Evolutionary conservation across 1,140 invertebrate genomes (phyloP), one percentile per base, ranked within the genome.

Genomic region (Zophobas morio): DNA sequence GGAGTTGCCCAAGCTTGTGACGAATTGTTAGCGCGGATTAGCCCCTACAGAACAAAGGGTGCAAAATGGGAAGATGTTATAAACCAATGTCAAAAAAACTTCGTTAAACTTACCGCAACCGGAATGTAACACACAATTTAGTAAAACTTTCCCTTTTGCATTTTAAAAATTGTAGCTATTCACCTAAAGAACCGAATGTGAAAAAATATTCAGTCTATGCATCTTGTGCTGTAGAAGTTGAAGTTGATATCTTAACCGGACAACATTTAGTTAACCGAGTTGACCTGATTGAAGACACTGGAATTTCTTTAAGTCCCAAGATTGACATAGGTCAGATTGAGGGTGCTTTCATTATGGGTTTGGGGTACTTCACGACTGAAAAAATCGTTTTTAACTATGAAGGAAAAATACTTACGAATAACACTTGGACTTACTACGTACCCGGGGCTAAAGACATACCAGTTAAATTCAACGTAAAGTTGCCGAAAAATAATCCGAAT

Each of bases 281-380:
- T 0, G 94, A 96, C 84, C 83, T 96, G 36, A 82, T 94, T 4
- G 93, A 95, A 86, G 95, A 96, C 83, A 90, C 90, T 1, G 94
- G 94, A 0, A 20, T 20, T 75, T 94, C 93, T 85, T 81, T 95
- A 63, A 95, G 90, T 85, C 94, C 94, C 0, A 86, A 91, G 75
- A 87, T 96, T 36, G 96, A 98, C 84, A 88, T 97, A n/a, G 96
- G 96, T 34, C 96, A 98, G 88, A 86, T 91, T 1, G 96, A 97
- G 89, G 96, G 95, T 1, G 93, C 93, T 0, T 95, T 95, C 84
- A 87, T 96, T 0, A 96, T 97, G 96, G 95, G 94, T 3, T 82
- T 96, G 6, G 96, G 96, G 1, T 93, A 94, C 79, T 95, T 91
- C 90, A 91, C 94, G 0, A 90, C 88, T 6, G 95, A 97, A 84